Evolutionary conservation across 2,888 invertebrate species (phyloP).

Genomic region (Drosophila subquinaria): DNA sequence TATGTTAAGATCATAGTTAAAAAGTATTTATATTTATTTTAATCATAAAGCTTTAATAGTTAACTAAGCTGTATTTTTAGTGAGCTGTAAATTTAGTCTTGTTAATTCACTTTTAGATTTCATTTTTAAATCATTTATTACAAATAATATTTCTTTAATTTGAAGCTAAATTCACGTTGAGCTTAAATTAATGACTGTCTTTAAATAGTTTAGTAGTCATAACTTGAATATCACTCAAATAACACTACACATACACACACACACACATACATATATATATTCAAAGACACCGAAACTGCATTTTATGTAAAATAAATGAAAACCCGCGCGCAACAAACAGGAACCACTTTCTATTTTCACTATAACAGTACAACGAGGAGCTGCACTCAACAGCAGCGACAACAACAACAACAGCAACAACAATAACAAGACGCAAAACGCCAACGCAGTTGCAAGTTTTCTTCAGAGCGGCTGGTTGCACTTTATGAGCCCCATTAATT

Average conservation of each 20-base stretch:
- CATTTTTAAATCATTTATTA: neutral
- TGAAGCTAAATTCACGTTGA: slow-evolving; percentile 14
- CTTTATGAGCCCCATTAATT: slow-evolving; percentile 71
- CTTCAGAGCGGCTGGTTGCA: slow-evolving; percentile 69
- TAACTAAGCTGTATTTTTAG: too few relatives aligned
- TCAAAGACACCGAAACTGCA: slow-evolving; percentile 58
- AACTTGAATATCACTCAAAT: slow-evolving; percentile 40
- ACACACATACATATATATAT: slow-evolving; percentile 26
- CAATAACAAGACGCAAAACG: slow-evolving; percentile 35
- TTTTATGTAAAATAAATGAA: slow-evolving; percentile 80
- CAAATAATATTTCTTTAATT: neutral
- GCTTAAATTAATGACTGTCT: slow-evolving; percentile 18
- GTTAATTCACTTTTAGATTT: too few relatives aligned
- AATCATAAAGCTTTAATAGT: too few relatives aligned
- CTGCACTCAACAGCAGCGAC: slow-evolving; percentile 36
- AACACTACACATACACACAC: slow-evolving; percentile 31
- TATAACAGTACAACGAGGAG: slow-evolving; percentile 75
- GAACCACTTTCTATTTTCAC: slow-evolving; percentile 85
- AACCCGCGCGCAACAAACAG: slow-evolving; percentile 77
- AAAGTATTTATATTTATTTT: too few relatives aligned
- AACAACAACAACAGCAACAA: slow-evolving; percentile 18
- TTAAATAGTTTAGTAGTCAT: slow-evolving; percentile 34
- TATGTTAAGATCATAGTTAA: slow-evolving; percentile 6
- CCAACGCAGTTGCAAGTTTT: slow-evolving; percentile 69
- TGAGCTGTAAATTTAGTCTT: too few relatives aligned